Percentiles rank a stretch among this genome's conserved stretches.
These are phyloP conservation scores for Amphipoea oculea DNA, from an alignment of 2,888 invertebrate genomes.

Conservation along the genomic window DNA sequence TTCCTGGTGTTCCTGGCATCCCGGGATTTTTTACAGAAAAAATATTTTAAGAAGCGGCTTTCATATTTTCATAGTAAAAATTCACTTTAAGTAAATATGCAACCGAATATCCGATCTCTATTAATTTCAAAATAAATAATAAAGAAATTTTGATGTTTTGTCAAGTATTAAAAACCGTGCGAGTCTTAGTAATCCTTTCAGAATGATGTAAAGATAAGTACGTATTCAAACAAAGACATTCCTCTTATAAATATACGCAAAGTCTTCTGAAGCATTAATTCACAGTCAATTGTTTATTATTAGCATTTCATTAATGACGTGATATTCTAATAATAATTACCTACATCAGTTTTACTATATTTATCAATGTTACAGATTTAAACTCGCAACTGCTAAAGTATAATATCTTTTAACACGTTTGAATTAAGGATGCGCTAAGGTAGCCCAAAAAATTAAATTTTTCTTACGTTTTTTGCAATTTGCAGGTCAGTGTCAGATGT, in stretches of 20 bases:
- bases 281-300: not conserved
- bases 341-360: not conserved
- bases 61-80: no score
- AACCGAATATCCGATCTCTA: no score
- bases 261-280: not conserved
- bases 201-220: not conserved
- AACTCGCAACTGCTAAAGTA: not conserved
- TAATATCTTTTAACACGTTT: not conserved
- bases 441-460: no score
- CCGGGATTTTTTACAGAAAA: no score
- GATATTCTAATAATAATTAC: conserved; percentile 5
- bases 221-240: not conserved
- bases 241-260: not conserved
- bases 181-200: not conserved
- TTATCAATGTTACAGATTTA: not conserved
- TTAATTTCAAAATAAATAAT: no score
- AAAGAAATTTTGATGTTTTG: not conserved
- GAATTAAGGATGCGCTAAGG: no score
- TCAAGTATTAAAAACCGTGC: not conserved
- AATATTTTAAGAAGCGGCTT: no score
- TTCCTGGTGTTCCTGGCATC: no score
- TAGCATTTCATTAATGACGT: not conserved
- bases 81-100: no score
- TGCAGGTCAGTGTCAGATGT: no score
- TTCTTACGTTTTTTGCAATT: no score